Conservation (phyloP, 2,888 invertebrate genomes). For the Odontocerum albicorne region DNA sequence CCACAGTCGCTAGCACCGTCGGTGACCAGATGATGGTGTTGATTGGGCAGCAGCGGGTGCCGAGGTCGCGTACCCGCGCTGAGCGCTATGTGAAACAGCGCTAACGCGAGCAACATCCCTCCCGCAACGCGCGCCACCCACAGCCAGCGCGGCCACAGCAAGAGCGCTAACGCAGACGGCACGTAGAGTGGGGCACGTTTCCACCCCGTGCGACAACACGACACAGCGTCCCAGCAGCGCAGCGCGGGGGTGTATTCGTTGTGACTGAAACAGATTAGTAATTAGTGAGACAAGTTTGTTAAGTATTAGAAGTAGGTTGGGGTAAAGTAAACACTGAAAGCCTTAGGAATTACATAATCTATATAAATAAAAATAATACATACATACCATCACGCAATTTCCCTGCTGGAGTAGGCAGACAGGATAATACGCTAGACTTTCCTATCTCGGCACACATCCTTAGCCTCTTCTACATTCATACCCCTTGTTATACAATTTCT, state of each 20-base stretch:
- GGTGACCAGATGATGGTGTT: slow-evolving; percentile 32
- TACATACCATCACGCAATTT: too few relatives aligned
- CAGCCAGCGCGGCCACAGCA: slow-evolving; percentile 32
- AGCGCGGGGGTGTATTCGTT: slow-evolving; percentile 27
- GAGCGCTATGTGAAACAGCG: slow-evolving; percentile 19
- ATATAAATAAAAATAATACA: too few relatives aligned
- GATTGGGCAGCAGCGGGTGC: slow-evolving; percentile 28
- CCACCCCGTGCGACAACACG: slow-evolving; percentile 25
- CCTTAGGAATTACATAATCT: too few relatives aligned
- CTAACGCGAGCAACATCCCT: slow-evolving; percentile 22
- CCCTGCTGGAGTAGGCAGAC: too few relatives aligned
- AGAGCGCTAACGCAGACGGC: slow-evolving; percentile 18
- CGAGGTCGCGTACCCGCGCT: slow-evolving; percentile 10
- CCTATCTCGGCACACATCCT: too few relatives aligned
- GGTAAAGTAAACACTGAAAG: too few relatives aligned
- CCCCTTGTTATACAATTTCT: too few relatives aligned
- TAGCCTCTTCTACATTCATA: too few relatives aligned
- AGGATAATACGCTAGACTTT: too few relatives aligned
- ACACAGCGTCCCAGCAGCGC: slow-evolving; percentile 30
- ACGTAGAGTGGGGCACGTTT: slow-evolving; percentile 21
- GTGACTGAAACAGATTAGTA: slow-evolving; percentile 24
- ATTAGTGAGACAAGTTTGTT: too few relatives aligned
- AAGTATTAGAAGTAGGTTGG: too few relatives aligned
- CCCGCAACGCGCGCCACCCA: slow-evolving; percentile 33
- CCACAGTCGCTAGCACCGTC: slow-evolving; percentile 31